Base-by-base conservation (phyloP, 2,888 invertebrate genomes). In the Xestobium rufovillosum region DNA sequence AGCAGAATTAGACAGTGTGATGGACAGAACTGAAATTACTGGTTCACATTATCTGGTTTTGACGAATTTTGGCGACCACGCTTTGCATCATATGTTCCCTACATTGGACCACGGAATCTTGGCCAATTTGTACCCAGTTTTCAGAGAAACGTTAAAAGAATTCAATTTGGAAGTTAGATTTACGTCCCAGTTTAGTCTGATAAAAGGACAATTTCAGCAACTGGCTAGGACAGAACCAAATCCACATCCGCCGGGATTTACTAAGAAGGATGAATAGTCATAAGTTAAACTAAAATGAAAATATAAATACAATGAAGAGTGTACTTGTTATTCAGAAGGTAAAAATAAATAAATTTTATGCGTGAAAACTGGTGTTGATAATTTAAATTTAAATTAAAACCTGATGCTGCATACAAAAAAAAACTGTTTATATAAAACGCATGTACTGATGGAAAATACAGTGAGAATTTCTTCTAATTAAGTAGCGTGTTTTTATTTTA, bases 81-180 rank as follows among this genome's bases (percentile, higher is more conserved):
- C 72, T 0, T 67, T 89, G 2, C 89, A 90, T 59, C 89, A 90
- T 61, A 66, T 89, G 14, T 81, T 89, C 51, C 89, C 89, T 0
- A 83, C 85, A 0, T 53, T 89, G 26, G 89, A 89, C 59, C 88
- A 89, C 53, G 79, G 78, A 0, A 73, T 78, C 35, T 61, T 89
- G 10, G 73, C 75, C 4, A 72, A 77, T 31, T 66, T 88, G 3
- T 75, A 80, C 55, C 78, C 81, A 0, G 70, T 71, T 2, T 68
- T 81, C 3, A 50, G 74, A 3, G 67, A 78, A 43, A 79, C 78
- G 26, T 75, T 79, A 48, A 62, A 72, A 31, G 76, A 83, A 50
- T 85, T 79, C 50, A 72, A 73, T 27, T 59, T 75, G 1, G 59
- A 72, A 25, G 57, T 72, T 4, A 65, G 69, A 34, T 67, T 65